Evolutionary conservation across 2,113 vertebrate species (phyloP).

Genomic region (Sinosuthora webbiana): DNA sequence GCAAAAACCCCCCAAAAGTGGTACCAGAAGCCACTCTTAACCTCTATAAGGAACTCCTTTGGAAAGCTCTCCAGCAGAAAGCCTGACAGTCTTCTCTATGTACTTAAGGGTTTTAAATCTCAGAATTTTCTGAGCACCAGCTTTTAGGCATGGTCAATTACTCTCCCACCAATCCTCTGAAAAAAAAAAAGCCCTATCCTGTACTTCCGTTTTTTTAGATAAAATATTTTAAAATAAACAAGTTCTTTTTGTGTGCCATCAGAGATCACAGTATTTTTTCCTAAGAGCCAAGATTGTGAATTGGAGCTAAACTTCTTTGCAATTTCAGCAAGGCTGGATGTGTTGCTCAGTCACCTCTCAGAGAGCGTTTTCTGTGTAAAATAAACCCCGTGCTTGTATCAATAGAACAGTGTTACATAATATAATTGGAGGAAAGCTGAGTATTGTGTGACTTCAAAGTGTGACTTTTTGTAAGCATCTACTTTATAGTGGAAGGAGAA

Average conservation of each 20-base stretch:
- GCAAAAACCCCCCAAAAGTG: not conserved
- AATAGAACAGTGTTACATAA: not conserved
- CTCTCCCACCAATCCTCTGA: not conserved
- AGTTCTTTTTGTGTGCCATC: rapidly evolving
- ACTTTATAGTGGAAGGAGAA: not conserved
- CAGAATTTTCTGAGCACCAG: not conserved
- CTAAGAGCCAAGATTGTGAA: not conserved
- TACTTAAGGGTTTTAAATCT: not conserved
- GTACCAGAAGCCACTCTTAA: not conserved
- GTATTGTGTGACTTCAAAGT: slow-evolving; percentile 5
- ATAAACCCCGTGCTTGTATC: not conserved
- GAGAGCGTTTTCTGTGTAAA: not conserved
- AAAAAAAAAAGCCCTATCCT: not conserved
- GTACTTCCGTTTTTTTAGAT: not conserved
- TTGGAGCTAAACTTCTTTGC: not conserved
- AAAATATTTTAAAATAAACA: not conserved
- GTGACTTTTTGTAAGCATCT: not conserved
- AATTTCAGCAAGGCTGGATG: not conserved
- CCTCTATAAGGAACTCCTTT: not conserved
- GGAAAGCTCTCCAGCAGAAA: slow-evolving; percentile 5
- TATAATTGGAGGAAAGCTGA: not conserved
- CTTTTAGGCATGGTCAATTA: not conserved
- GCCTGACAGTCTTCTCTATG: not conserved
- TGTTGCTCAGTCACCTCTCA: not conserved
- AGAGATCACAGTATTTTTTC: not conserved